Evolutionary conservation across 2,797 vertebrate species (phyloP), one percentile per base, ranked within the genome.

Genomic region (Anabacerthia variegaticeps): DNA sequence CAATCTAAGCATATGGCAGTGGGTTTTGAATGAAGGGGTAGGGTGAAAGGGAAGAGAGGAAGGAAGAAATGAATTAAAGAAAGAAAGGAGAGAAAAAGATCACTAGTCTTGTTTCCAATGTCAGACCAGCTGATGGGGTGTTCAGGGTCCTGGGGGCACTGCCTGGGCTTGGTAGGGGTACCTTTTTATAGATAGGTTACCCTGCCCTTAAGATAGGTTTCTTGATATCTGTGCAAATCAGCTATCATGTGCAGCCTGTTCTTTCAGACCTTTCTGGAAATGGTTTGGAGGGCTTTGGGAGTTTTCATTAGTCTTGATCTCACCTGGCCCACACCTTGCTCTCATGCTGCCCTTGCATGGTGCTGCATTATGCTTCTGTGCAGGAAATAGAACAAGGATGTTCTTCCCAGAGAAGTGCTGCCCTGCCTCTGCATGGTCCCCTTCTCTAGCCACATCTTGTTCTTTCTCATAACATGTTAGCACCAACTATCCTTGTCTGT

Each of bases 1-100:
- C 49, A 39, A 0, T 14, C 6, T 39, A 18, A 69, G 23, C 2
- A 0, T 24, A 7, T 58, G 72, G 28, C n/a, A 72, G 6, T 46
- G 37, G 28, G 10, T 30, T 65, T 46, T 52, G 72, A 24, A 27
- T 15, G 44, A 77, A 65, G 14, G 24, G 17, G 7, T 46, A 20
- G 37, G 21, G 5, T 44, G 58, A 39, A 77, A 77, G 17, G 17
- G 12, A 51, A 44, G 8, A 69, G 24, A 22, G 59, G 15, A 52
- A 69, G 49, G 36, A 41, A 52, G 30, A 41, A 16, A 24, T 52
- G 15, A 39, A 52, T 69, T 39, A 52, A 69, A 30, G 48, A 39
- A 62, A 62, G 37, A 41, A 30, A n/a, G 22, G 41, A 46, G 59
- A 74, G 69, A 49, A n/a, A n/a, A 49, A 37, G 51, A 20, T 27